These are phyloP conservation scores for Poecilia gillii DNA, from an alignment of 2,797 vertebrate genomes.

Conservation along the genomic window DNA sequence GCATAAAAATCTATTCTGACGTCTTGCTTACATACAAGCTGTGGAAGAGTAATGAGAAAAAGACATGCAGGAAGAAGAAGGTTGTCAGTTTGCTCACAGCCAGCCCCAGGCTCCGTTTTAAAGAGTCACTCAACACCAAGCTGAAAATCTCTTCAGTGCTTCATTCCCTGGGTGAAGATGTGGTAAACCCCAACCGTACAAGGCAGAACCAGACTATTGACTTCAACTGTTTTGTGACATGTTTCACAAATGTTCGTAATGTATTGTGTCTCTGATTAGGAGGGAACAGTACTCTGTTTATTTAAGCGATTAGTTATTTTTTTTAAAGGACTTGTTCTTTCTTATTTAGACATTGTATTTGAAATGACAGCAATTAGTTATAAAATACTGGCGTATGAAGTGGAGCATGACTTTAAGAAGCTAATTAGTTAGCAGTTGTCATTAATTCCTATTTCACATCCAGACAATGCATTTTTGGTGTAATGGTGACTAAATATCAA, in stretches of 20 bases:
- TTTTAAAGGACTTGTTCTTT: not conserved
- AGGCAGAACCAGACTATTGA: slow-evolving; percentile 3
- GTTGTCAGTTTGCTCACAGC: slow-evolving; percentile 18
- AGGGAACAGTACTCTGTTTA: not conserved
- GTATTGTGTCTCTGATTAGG: not conserved
- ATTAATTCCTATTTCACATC: too few species aligned
- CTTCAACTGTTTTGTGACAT: not conserved
- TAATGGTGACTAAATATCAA: too few species aligned
- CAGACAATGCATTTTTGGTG: too few species aligned
- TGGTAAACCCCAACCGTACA: not conserved
- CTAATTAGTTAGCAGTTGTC: too few species aligned
- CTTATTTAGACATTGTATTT: not conserved
- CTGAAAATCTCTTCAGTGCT: slow-evolving; percentile 10
- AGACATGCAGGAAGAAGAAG: slow-evolving; percentile 16
- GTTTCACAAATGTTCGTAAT: not conserved
- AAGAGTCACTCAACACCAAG: slow-evolving; percentile 17
- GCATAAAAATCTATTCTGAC: slow-evolving; percentile 8
- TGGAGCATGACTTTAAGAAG: too few species aligned
- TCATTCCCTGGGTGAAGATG: not conserved
- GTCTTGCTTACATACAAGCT: slow-evolving; percentile 13
- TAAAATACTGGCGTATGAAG: not conserved
- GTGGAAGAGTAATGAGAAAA: slow-evolving; percentile 19
- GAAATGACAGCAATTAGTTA: not conserved
- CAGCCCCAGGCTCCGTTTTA: slow-evolving; percentile 18
- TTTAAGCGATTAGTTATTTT: too few species aligned